These are phyloP conservation scores for Trichonephila inaurata DNA, from an alignment of 1,140 invertebrate species.

Conservation along the genomic window DNA sequence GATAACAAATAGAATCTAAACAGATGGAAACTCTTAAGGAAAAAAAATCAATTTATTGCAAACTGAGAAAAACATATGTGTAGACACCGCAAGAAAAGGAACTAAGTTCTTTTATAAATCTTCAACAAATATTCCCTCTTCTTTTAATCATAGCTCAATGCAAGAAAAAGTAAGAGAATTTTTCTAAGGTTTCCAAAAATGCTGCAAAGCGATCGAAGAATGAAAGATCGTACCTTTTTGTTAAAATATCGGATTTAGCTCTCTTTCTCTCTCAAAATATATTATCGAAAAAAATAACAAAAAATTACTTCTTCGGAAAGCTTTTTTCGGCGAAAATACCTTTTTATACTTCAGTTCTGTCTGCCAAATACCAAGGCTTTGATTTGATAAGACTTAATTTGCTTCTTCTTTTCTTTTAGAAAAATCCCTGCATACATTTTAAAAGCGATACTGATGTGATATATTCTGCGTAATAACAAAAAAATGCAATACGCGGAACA, in stretches of 20 bases:
- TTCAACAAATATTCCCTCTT: not conserved
- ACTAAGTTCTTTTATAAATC: too few species aligned
- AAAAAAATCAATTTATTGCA: too few species aligned
- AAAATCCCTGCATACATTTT: too few species aligned
- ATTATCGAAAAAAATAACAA: not conserved
- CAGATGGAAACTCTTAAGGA: too few species aligned
- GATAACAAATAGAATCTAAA: too few species aligned
- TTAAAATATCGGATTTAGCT: conserved; percentile 4
- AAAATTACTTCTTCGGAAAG: not conserved
- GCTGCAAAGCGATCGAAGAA: not conserved
- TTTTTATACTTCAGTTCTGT: not conserved
- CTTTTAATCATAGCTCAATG: not conserved
- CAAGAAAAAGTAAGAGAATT: not conserved
- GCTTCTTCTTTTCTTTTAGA: not conserved
- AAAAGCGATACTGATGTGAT: too few species aligned
- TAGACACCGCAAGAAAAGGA: too few species aligned
- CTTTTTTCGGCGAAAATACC: not conserved
- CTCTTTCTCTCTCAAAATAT: not conserved
- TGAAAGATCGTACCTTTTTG: conserved; percentile 13
- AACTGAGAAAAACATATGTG: too few species aligned
- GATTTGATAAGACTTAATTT: not conserved
- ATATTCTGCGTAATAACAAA: too few species aligned
- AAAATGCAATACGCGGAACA: too few species aligned
- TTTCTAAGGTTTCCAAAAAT: not conserved
- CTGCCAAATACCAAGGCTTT: not conserved